Evolutionary conservation across 2,797 vertebrate genomes (phyloP).

Genomic region (Bufotes viridis): DNA sequence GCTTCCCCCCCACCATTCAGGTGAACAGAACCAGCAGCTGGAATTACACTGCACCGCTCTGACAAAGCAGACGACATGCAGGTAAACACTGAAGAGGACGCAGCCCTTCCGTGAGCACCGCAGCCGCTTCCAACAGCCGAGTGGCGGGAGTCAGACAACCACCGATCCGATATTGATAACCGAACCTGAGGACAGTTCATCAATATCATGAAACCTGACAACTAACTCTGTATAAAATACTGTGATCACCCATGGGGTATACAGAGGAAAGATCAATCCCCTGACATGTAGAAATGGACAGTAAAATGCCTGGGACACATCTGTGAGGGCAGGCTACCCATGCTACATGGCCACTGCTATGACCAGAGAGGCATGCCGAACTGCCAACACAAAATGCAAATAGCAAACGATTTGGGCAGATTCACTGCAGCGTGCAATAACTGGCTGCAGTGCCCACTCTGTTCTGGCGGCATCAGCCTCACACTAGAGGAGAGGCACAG

Average conservation of each 20-base stretch:
- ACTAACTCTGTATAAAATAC: neutral
- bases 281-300: neutral
- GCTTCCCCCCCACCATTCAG: too few species aligned
- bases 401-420: constrained; percentile 1
- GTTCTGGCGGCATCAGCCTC: neutral
- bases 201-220: too few species aligned
- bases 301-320: neutral
- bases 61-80: too few species aligned
- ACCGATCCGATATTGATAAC: too few species aligned
- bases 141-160: too few species aligned
- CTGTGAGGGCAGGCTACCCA: neutral
- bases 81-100: too few species aligned
- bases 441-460: constrained; percentile 24
- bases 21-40: too few species aligned
- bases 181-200: too few species aligned
- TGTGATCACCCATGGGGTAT: too few species aligned
- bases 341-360: constrained; percentile 37
- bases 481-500: neutral
- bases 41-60: too few species aligned
- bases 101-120: too few species aligned
- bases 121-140: too few species aligned
- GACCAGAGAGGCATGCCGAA: constrained; percentile 1
- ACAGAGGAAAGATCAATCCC: neutral
- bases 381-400: constrained; percentile 14
- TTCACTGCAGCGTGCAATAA: constrained; percentile 1